Evolutionary conservation across 2,888 invertebrate species (phyloP), one percentile per base, ranked within the genome.

Genomic region (Plagiodera versicolora): DNA sequence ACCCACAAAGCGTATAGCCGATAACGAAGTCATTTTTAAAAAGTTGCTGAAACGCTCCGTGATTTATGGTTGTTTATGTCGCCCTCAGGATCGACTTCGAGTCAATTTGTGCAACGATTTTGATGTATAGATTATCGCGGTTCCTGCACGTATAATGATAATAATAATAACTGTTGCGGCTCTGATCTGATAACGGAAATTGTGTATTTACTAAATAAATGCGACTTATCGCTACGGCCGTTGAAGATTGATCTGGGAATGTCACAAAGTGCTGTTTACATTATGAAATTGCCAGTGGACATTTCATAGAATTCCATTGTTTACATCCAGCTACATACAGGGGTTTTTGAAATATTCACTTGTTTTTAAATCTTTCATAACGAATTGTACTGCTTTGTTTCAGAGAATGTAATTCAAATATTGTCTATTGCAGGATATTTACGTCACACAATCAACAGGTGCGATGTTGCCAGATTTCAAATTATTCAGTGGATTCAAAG

Each of bases 61-160:
- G 69, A 69, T 69, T 69, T 69, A 69, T 69, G 61, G 66, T 67
- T 69, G 69, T 69, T 69, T 69, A 66, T 66, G 67, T 64, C 67
- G 56, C 62, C 68, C 69, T 64, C 11, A 39, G 39, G 39, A 14
- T 60, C 66, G 59, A 67, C 63, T 63, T 64, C 51, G 65, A 54
- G 58, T 63, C 65, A 60, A 65, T 63, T 68, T 67, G 68, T 69
- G 66, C 65, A 72, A 71, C 72, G 69, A 72, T 70, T 68, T 69
- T 70, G 71, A 72, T 70, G 65, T 70, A 72, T 70, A 60, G 70
- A 70, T 72, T 70, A 70, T 63, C 67, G 68, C 65, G 70, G 68
- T 72, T 72, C 70, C 72, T 70, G 70, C 63, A 67, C 61, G 47
- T 64, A 65, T 71, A 71, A 70, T 72, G 69, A 72, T 69, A 69